Evolutionary conservation across 2,113 vertebrate genomes (phyloP).

Genomic region (Archilochus colubris): DNA sequence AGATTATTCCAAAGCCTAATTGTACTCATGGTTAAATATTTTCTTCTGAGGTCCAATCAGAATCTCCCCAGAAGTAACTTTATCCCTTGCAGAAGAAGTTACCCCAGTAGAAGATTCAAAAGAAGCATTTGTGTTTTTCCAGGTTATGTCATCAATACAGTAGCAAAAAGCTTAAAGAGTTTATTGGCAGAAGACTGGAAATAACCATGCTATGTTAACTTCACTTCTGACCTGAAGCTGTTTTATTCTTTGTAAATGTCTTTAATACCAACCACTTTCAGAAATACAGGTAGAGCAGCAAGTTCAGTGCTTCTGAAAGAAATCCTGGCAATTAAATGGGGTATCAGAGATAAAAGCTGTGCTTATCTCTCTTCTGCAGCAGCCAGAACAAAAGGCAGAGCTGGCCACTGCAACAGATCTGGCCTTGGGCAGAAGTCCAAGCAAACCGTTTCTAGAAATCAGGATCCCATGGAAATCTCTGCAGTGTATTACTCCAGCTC

Average conservation of each 20-base stretch:
- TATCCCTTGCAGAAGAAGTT: too few relatives aligned
- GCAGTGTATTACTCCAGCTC: neutral
- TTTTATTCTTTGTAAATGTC: neutral
- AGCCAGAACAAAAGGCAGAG: constrained; percentile 34
- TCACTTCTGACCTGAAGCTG: neutral
- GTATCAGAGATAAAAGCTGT: neutral
- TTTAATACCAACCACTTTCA: neutral
- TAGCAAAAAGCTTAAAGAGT: neutral
- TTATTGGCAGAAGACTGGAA: neutral
- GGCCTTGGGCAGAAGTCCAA: constrained; percentile 25
- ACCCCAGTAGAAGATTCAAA: neutral
- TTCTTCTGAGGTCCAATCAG: too few relatives aligned
- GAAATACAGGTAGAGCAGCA: neutral
- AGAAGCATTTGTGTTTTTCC: neutral
- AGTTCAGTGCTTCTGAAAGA: neutral
- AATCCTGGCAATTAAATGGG: neutral
- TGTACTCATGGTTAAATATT: too few relatives aligned
- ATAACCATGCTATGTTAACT: neutral
- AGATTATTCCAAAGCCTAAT: too few relatives aligned
- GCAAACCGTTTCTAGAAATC: constrained; percentile 25
- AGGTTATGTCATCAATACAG: neutral
- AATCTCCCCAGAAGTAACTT: too few relatives aligned
- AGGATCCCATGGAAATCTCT: neutral
- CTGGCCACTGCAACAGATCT: neutral
- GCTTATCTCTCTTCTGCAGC: neutral